phyloP scores from a whole-genome alignment of 1,140 invertebrate species.

The Drosophila pruinosa region DNA sequence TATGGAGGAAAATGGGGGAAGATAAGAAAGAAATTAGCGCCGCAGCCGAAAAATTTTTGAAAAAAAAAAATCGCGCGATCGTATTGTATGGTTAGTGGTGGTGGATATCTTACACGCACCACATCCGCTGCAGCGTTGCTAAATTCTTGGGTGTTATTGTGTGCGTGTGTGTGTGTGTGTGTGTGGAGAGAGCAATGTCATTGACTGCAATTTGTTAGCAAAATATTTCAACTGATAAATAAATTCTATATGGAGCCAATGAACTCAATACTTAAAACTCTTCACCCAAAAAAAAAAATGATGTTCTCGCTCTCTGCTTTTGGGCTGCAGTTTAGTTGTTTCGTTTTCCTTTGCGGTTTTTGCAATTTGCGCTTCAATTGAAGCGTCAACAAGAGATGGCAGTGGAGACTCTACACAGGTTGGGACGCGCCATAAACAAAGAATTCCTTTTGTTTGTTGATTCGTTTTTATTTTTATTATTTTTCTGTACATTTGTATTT shows the following conservation, averaged over 20 bases:
- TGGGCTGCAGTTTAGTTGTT: conserved; percentile 30
- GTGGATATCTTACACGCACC: no score
- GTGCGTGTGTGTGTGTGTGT: conserved; percentile 30
- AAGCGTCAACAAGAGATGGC: conserved; percentile 26
- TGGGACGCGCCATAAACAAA: conserved; percentile 70
- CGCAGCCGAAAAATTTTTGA: no score
- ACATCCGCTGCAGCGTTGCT: conserved; percentile 54
- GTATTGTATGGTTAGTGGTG: no score
- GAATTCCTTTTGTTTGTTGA: conserved; percentile 75
- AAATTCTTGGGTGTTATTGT: conserved; percentile 19
- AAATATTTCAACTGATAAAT: conserved; percentile 79
- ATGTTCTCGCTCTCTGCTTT: conserved; percentile 8
- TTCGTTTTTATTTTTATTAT: conserved; percentile 38
- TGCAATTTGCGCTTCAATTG: conserved; percentile 68
- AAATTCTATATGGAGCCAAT: conserved; percentile 72
- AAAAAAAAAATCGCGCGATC: no score
- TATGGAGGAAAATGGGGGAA: no score
- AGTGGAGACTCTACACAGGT: conserved; percentile 47
- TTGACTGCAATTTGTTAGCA: conserved; percentile 82
- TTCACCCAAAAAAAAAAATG: conserved; percentile 39
- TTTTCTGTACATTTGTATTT: conserved; percentile 43
- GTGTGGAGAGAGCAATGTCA: conserved; percentile 55
- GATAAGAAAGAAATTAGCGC: no score
- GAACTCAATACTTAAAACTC: conserved; percentile 49
- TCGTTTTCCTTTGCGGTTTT: conserved; percentile 24